phyloP scores from a whole-genome alignment of 2,113 vertebrate genomes.

The Ranitomeya variabilis region DNA sequence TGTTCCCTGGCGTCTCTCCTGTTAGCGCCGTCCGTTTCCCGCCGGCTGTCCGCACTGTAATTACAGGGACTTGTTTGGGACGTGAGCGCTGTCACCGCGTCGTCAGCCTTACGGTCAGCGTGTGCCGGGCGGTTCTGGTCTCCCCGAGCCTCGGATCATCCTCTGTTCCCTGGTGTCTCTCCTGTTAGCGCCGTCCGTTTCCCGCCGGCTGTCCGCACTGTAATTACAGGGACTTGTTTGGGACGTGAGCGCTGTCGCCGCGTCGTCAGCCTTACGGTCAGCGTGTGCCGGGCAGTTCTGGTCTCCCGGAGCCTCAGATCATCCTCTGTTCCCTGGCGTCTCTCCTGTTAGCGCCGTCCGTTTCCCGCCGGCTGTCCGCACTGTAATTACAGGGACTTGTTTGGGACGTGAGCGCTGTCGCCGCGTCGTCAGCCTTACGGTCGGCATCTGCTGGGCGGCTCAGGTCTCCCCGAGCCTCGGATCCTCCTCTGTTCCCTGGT shows the following conservation, averaged over 20 bases:
- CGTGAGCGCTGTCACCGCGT: slow-evolving; percentile 13
- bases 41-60: background rate
- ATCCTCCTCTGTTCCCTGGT: slow-evolving; percentile 7
- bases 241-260: slow-evolving; percentile 18
- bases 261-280: background rate
- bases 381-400: slow-evolving; percentile 32
- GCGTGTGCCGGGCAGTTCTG: background rate
- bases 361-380: background rate
- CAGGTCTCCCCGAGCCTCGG: background rate
- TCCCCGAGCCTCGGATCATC: background rate
- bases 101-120: background rate
- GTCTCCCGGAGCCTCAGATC: background rate
- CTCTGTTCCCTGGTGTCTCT: slow-evolving; percentile 37
- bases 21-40: background rate
- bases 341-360: slow-evolving; percentile 1
- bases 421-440: background rate
- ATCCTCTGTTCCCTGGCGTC: slow-evolving; percentile 11
- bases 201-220: background rate
- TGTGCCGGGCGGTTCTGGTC: background rate
- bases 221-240: slow-evolving; percentile 33
- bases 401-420: slow-evolving; percentile 22
- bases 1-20: slow-evolving; percentile 36
- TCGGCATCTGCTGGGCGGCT: background rate
- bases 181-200: slow-evolving; percentile 4
- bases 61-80: slow-evolving; percentile 35